Base-by-base conservation (phyloP, 2,797 vertebrate genomes). In the Potorous gilbertii region DNA sequence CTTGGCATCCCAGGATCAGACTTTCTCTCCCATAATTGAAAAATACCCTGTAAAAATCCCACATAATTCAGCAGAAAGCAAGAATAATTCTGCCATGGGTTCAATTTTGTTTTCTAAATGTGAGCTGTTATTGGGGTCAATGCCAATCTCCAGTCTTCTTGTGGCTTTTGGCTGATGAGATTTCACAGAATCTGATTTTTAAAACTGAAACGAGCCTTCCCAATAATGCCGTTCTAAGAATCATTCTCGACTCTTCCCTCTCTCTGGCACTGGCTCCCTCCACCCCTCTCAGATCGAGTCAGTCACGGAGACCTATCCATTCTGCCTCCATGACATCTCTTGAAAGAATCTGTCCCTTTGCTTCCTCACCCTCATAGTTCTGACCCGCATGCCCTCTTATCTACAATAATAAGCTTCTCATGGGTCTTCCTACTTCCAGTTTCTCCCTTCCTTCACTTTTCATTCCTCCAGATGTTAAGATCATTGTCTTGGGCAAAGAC, bases 81-180 rank as follows among this genome's bases (percentile, higher is more conserved):
- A 90, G 14, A 24, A 18, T 28, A 56, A 28, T 90, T 92, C 52
- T 91, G 34, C 55, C 89, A 90, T 91, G 34, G 89, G 27, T 90
- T 59, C 81, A 28, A 21, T 87, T 94, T 62, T 56, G 87, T n/a
- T 34, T 93, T 27, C 92, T 91, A 81, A 54, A 91, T 93, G 46
- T n/a, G 92, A 94, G 81, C 31, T 55, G 8, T 91, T 46, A 3
- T 46, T n/a, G 3, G 54, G 90, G 90, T n/a, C 81, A 27, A 1
- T 28, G 11, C 89, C 54, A 56, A 93, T 46, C 56, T 90, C 90
- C 4, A 1, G 50, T 54, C 52, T 95, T 55, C 90, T 90, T 57
- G 28, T 87, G 92, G 89, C 95, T 95, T 8, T 66, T 92, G 66
- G 54, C 50, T 16, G 55, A 56, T 81, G 62, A 89, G n/a, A n/a